These are phyloP conservation scores for Coracias cyanogaster DNA, from an alignment of 2,797 vertebrate genomes.

Conservation along the genomic window DNA sequence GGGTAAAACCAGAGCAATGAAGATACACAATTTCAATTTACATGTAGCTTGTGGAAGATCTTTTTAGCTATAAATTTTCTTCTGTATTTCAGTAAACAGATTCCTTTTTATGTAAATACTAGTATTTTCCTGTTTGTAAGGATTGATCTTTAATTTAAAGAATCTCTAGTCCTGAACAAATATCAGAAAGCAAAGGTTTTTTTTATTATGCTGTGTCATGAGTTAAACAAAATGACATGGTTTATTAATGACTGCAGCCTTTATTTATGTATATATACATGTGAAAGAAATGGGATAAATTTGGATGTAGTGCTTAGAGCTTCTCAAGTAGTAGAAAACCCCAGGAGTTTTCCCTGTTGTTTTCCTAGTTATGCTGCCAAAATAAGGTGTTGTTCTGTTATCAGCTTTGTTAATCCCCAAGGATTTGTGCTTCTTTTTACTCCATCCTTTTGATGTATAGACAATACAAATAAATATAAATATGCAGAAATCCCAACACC, in stretches of 20 bases:
- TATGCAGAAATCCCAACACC: background rate
- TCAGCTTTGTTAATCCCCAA: background rate
- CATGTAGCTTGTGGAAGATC: background rate
- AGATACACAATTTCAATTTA: background rate
- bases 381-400: background rate
- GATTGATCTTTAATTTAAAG: slow-evolving; percentile 5
- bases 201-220: background rate
- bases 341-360: background rate
- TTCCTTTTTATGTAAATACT: background rate
- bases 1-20: background rate
- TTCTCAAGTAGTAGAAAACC: background rate
- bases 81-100: background rate
- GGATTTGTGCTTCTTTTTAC: background rate
- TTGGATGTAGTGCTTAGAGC: background rate
- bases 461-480: background rate
- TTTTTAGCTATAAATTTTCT: background rate
- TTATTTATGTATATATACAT: background rate
- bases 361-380: background rate
- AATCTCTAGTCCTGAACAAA: background rate
- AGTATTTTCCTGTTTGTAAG: background rate
- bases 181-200: background rate
- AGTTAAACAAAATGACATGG: slow-evolving; percentile 1
- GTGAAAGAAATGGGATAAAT: background rate
- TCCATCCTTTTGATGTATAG: background rate
- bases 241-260: slow-evolving; percentile 22